A percentile compares a stretch with the other conserved stretches of the same genome.
Evolutionary conservation across 2,797 vertebrate genomes (phyloP).

Genomic region (Denticeps clupeoides): DNA sequence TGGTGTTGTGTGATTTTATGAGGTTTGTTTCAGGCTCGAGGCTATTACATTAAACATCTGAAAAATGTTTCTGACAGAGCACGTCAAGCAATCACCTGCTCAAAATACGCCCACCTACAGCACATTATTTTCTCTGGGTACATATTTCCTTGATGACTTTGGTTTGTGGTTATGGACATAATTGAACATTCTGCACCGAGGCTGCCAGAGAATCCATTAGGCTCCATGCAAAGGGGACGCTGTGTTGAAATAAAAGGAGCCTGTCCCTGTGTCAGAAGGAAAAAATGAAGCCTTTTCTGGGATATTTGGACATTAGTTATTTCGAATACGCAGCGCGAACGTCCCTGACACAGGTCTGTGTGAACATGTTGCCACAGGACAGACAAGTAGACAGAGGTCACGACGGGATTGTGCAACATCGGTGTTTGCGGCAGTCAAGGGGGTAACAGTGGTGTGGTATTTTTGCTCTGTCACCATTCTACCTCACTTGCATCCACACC

Average conservation of each 20-base stretch:
- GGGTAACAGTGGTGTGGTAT: no score
- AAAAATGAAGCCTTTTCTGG: constrained; percentile 15
- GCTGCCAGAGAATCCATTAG: constrained; percentile 33
- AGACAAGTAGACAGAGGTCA: no score
- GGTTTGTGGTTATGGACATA: constrained; percentile 31
- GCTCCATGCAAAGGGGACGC: constrained; percentile 5
- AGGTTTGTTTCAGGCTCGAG: no score
- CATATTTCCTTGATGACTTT: constrained; percentile 28
- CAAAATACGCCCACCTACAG: constrained; percentile 23
- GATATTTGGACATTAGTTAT: no score
- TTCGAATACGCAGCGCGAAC: no score
- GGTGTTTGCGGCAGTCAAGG: no score
- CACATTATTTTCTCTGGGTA: constrained; percentile 15
- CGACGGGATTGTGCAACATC: no score
- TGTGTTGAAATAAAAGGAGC: constrained; percentile 2
- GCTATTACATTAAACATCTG: constrained; percentile 7
- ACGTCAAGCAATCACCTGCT: constrained; percentile 24
- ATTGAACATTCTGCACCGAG: constrained; percentile 20
- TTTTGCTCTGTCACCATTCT: no score
- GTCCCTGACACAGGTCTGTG: no score
- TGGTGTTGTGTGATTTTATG: no score
- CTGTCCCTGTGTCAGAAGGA: not conserved
- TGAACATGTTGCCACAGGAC: no score
- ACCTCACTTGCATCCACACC: no score
- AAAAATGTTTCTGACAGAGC: constrained; percentile 16